Evolutionary conservation across 2,113 vertebrate species (phyloP), one percentile per base, ranked within the genome.

Genomic region (Gnathonemus echidnorhynchus): DNA sequence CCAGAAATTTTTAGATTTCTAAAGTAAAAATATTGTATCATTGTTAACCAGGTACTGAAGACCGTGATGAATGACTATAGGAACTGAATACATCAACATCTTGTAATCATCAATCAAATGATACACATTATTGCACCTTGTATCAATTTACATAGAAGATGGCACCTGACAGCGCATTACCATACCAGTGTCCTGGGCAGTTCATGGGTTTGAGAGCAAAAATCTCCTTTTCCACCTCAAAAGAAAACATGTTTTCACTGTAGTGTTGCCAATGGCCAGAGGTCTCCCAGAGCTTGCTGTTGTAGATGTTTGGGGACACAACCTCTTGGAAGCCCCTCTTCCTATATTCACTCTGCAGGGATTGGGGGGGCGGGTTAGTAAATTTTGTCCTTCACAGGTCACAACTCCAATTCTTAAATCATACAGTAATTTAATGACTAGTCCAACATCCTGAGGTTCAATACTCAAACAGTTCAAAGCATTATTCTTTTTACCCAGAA

Each of bases 151-250:
- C 0, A 17, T 17, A 42, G 9, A n/a, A 89, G 9, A 91, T 31
- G 85, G 52, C 48, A 39, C 53, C 31, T 45, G 9, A 7, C 21
- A 13, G 35, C 11, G 10, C 35, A 19, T 35, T 39, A 24, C 35
- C 53, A 90, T 97, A 99, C 98, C 98, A 99, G 92, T 99, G 98
- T 93, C 98, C 98, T 0, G 98, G 98, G 92, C 98, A 99, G 93
- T 99, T 99, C 98, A 99, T 99, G 27, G 98, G 98, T 88, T 99
- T 99, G 84, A 99, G 96, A 87, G 98, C 98, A 53, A 98, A 99
- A 27, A 93, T 94, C 92, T 99, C 98, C 94, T 99, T 99, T 93
- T 99, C 98, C 31, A 96, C 97, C 93, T 99, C 98, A 49, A 99
- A 99, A 17, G 97, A 98, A 95, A 99, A 99, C 98, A 99, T 99